These are phyloP conservation scores for Notolepis coatsorum DNA, from an alignment of 2,797 vertebrate species.

Conservation along the genomic window DNA sequence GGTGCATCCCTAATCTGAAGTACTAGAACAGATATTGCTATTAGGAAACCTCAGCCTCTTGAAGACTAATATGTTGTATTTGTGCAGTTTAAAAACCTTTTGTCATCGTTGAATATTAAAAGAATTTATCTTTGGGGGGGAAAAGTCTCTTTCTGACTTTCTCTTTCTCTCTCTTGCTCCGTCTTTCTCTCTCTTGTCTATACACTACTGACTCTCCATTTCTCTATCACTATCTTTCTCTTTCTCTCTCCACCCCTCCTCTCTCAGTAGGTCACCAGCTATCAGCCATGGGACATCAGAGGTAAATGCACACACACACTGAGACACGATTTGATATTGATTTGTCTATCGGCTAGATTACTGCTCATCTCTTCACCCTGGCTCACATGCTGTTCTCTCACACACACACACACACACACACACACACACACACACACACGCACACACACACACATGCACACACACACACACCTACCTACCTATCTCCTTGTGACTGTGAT, in stretches of 20 bases:
- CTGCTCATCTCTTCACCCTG: neutral
- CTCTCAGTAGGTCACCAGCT: constrained; percentile 96
- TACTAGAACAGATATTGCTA: no score
- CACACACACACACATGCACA: neutral
- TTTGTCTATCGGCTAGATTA: constrained; percentile 25
- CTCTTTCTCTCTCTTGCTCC: neutral
- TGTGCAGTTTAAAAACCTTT: no score
- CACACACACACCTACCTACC: constrained; percentile 11
- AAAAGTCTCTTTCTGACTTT: neutral
- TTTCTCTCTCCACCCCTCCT: constrained; percentile 28
- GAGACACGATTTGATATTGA: constrained; percentile 55
- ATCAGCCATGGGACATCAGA: constrained; percentile 94
- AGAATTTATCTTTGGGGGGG: no score
- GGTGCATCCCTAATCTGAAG: no score
- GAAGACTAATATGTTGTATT: no score
- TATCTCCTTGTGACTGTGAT: neutral
- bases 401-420: no score
- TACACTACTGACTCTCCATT: neutral
- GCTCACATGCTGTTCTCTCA: no score
- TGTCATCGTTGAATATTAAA: no score
- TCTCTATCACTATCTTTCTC: neutral
- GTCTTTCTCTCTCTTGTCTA: neutral
- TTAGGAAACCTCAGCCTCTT: no score
- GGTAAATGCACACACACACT: constrained; percentile 80
- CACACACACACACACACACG: constrained; percentile 7